phyloP scores from a whole-genome alignment of 2,888 invertebrate species.

The Archips crataeganus region DNA sequence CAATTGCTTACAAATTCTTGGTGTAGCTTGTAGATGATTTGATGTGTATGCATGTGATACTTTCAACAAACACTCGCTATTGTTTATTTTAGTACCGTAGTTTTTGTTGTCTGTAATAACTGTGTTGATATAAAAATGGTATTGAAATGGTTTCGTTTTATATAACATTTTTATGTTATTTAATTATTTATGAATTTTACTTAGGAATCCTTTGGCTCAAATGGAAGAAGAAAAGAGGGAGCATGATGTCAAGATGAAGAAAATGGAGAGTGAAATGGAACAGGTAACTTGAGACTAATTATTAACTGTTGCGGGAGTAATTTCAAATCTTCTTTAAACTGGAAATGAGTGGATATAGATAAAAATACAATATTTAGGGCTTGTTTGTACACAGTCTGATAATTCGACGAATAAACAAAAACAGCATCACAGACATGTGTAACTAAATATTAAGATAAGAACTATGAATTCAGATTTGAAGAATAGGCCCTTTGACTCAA shows the following conservation, averaged over 20 bases:
- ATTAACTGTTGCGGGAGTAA: neutral
- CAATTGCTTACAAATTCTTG: constrained; percentile 22
- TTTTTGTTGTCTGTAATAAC: constrained; percentile 29
- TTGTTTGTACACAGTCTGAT: too few relatives aligned
- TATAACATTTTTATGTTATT: constrained; percentile 15
- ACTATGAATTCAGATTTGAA: too few relatives aligned
- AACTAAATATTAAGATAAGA: too few relatives aligned
- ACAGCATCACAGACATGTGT: too few relatives aligned
- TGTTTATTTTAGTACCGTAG: constrained; percentile 10
- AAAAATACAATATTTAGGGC: too few relatives aligned
- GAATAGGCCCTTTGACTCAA: too few relatives aligned
- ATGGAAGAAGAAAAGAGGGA: constrained; percentile 99
- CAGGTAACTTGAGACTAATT: constrained; percentile 81
- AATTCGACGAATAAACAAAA: too few relatives aligned
- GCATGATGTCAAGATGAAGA: constrained; percentile 98
- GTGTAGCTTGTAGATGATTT: constrained; percentile 31
- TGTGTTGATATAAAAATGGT: constrained; percentile 29
- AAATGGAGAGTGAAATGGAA: constrained; percentile 99
- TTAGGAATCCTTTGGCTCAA: constrained; percentile 98
- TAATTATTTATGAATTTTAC: constrained; percentile 60
- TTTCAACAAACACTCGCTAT: constrained; percentile 4
- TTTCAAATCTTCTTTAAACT: too few relatives aligned
- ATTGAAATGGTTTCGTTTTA: neutral
- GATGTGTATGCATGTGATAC: constrained; percentile 28
- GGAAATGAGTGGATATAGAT: too few relatives aligned